These are phyloP conservation scores for Acheta domesticus DNA, from an alignment of 2,888 invertebrate species.

Conservation along the genomic window DNA sequence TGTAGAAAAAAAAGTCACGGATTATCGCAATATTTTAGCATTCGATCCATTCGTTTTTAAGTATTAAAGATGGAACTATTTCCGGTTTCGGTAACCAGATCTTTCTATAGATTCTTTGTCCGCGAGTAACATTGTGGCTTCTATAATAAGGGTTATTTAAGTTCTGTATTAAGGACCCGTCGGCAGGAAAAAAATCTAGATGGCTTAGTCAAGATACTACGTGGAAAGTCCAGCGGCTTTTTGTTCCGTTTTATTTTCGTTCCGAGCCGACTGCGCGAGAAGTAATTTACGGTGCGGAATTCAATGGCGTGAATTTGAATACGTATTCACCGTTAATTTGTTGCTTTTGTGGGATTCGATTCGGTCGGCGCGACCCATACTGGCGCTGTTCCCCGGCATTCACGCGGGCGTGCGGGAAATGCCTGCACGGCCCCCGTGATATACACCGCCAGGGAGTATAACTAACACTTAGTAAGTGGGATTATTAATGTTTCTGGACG, in stretches of 20 bases:
- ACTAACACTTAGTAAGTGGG: slow-evolving; percentile 18
- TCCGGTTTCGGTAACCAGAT: background rate
- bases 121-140: background rate
- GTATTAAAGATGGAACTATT: background rate
- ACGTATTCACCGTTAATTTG: background rate
- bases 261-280: background rate
- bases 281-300: slow-evolving; percentile 9
- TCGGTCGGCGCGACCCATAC: background rate
- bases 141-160: slow-evolving; percentile 1
- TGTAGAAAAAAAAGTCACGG: too few relatives aligned
- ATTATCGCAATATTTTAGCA: too few relatives aligned
- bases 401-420: background rate
- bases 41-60: background rate
- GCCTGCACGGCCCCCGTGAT: background rate
- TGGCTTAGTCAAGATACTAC: slow-evolving; percentile 3
- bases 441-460: background rate
- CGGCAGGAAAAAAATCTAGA: background rate
- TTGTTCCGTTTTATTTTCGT: background rate
- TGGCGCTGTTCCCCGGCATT: background rate
- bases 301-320: slow-evolving; percentile 9
- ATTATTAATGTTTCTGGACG: slow-evolving; percentile 18
- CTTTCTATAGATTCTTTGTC: background rate
- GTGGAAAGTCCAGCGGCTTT: background rate
- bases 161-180: background rate
- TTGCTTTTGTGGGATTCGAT: background rate